These are phyloP conservation scores for Heliconius congener DNA, from an alignment of 1,140 invertebrate genomes.

Conservation along the genomic window DNA sequence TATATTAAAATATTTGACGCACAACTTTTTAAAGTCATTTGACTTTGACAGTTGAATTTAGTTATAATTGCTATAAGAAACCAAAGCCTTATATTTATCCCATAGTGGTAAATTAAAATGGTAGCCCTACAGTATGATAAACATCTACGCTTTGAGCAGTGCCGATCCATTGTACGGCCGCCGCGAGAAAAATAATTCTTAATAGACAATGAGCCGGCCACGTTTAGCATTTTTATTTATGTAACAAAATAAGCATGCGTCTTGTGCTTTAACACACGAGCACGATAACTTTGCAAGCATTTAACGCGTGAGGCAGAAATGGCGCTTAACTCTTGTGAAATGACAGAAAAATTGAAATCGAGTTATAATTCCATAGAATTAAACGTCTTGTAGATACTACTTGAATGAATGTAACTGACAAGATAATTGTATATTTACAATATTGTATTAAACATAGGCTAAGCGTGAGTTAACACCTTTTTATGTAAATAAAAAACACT, in stretches of 20 bases:
- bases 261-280: slow-evolving; percentile 44
- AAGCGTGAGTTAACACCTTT: slow-evolving; percentile 12
- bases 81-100: neutral
- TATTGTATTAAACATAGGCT: slow-evolving; percentile 15
- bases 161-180: slow-evolving; percentile 69
- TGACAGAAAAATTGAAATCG: slow-evolving; percentile 22
- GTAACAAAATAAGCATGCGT: slow-evolving; percentile 51
- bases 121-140: slow-evolving; percentile 57
- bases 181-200: slow-evolving; percentile 76
- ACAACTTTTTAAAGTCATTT: neutral
- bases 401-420: slow-evolving; percentile 13
- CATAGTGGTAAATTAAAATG: slow-evolving; percentile 11
- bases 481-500: slow-evolving; percentile 18
- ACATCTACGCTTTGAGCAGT: slow-evolving; percentile 64
- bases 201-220: slow-evolving; percentile 72
- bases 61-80: neutral
- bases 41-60: neutral
- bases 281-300: slow-evolving; percentile 7
- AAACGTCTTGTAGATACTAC: neutral
- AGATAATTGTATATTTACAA: slow-evolving; percentile 17
- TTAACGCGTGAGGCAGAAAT: neutral
- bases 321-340: slow-evolving; percentile 9
- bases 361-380: slow-evolving; percentile 15
- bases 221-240: slow-evolving; percentile 75
- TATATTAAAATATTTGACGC: neutral